Evolutionary conservation across 2,888 invertebrate genomes (phyloP).

Genomic region (Xanthorhoe designata): DNA sequence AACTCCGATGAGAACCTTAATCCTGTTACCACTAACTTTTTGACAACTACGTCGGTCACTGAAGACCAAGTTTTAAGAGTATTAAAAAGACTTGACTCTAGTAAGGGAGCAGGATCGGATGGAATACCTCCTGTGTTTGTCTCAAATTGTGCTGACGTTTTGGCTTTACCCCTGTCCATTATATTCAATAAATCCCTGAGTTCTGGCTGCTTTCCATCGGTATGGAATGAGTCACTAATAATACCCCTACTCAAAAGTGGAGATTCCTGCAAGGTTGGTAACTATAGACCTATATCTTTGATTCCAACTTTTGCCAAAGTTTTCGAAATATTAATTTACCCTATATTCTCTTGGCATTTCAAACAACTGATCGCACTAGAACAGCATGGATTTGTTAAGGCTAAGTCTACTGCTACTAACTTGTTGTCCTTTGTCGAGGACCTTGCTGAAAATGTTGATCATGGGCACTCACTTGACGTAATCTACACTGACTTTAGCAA

Average conservation of each 20-base stretch:
- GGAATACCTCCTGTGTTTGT: neutral
- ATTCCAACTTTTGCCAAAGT: too few species aligned
- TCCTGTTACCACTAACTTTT: neutral
- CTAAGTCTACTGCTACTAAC: slow-evolving; percentile 4
- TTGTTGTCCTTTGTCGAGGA: slow-evolving; percentile 4
- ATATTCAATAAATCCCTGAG: neutral
- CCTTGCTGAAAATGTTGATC: neutral
- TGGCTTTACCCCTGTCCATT: neutral
- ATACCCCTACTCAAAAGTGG: neutral
- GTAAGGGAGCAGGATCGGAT: neutral
- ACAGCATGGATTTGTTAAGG: slow-evolving; percentile 1
- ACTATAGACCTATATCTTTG: too few species aligned
- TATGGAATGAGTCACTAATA: neutral
- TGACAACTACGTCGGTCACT: too few species aligned
- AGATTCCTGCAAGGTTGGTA: neutral
- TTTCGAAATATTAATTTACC: too few species aligned
- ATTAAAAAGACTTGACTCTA: neutral
- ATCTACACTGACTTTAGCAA: too few species aligned
- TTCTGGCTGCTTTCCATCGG: neutral
- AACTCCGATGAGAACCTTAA: neutral
- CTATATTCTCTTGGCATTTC: too few species aligned
- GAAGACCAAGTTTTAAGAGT: too few species aligned
- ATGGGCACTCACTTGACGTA: neutral
- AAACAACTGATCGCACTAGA: neutral
- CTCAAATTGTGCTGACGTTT: neutral